Percentiles rank a stretch among this genome's conserved stretches.
phyloP scores from a whole-genome alignment of 2,797 vertebrate genomes.

The Centropyge bicolor region DNA sequence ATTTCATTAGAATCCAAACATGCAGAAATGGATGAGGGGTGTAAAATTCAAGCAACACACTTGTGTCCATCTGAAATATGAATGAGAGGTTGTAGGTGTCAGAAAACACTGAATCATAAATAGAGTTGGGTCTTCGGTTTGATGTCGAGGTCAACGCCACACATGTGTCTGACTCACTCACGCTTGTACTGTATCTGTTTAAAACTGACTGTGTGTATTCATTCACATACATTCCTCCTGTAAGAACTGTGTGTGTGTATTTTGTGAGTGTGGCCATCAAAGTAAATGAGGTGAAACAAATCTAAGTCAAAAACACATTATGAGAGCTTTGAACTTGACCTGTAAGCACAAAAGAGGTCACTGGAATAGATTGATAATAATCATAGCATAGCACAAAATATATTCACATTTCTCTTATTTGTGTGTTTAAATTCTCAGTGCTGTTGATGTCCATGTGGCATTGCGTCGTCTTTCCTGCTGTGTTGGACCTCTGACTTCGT shows the following conservation, averaged over 20 bases:
- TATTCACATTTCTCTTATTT: constrained; percentile 9
- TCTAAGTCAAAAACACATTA: background rate
- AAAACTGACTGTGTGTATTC: background rate
- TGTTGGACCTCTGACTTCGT: constrained; percentile 29
- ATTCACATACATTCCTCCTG: background rate
- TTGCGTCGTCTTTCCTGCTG: background rate
- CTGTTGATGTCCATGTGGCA: background rate
- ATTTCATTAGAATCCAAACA: constrained; percentile 52
- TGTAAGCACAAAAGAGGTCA: background rate
- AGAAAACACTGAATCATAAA: constrained; percentile 19
- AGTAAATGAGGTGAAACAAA: background rate
- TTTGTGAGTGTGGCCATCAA: background rate
- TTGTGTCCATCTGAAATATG: constrained; percentile 40
- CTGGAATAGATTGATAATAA: background rate
- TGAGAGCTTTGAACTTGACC: constrained; percentile 9
- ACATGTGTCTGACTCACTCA: background rate
- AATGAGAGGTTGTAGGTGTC: constrained; percentile 34
- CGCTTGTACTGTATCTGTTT: background rate
- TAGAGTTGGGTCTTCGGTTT: constrained; percentile 6
- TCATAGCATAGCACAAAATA: background rate
- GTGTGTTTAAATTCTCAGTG: background rate
- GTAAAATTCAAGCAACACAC: constrained; percentile 1
- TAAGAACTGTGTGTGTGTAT: background rate
- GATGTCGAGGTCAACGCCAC: background rate
- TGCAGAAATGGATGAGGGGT: constrained; percentile 18